Base-by-base conservation (phyloP, 2,888 invertebrate species). In the Tanaodytes sp. region DNA sequence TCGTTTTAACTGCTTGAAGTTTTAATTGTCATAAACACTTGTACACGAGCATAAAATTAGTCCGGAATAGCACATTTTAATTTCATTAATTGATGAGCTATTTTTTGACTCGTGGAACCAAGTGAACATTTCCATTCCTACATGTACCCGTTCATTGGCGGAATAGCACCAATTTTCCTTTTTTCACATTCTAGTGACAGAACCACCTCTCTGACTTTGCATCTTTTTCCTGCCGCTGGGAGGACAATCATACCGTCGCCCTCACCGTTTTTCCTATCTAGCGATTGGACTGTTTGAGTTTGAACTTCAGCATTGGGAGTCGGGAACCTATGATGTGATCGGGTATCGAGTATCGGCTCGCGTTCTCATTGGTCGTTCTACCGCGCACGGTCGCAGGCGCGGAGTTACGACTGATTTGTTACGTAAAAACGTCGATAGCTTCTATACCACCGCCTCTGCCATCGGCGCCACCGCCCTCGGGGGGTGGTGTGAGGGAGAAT, bases 341-440 rank as follows among this genome's bases (percentile, higher is more conserved):
- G 84, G 84, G 73, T 84, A 84, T 84, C 84, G 84, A 84, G 79
- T 84, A 84, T 84, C 84, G 84, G 82, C 84, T 83, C 75, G 80
- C 77, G 75, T 78, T 84, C 82, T 77, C 80, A 84, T 84, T 84
- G 84, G 84, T 80, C 74, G 80, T 74, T 76, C 77, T 74, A 75
- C 75, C 80, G 81, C 83, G 82, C 83, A 81, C 81, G 79, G 81
- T 80, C 80, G 78, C 79, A 73, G 73, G 79, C 78, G 80, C 80
- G 77, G 79, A 81, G 83, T 83, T 82, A 82, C 84, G 83, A 84
- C 84, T 84, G 84, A 84, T 84, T 84, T 84, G 84, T 84, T 84
- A 84, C 84, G 84, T 83, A 84, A 84, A 84, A 84, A 84, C 84
- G 84, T 84, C 84, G 84, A 84, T 84, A 84, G 82, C 80, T 80